phyloP scores from a whole-genome alignment of 1,140 invertebrate genomes.

The Ceratosolen fusciceps region DNA sequence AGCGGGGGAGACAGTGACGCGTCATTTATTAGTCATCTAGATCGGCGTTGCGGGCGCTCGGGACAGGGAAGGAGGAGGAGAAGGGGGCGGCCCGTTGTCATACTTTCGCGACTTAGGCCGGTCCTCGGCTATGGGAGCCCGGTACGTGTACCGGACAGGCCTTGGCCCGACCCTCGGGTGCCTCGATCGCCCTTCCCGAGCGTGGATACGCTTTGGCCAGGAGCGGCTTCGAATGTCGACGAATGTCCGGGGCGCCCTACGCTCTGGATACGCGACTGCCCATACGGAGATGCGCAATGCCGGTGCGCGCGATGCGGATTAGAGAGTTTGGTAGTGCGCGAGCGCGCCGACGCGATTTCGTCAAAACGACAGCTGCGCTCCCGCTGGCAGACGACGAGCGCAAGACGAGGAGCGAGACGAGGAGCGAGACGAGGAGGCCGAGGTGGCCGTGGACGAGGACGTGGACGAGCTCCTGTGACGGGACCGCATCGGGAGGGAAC shows the following conservation, averaged over 20 bases:
- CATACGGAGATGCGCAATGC: conserved; percentile 4
- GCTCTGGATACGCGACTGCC: background rate
- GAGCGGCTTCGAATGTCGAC: too few relatives aligned
- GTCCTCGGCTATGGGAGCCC: too few relatives aligned
- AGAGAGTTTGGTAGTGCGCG: background rate
- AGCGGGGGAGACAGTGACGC: too few relatives aligned
- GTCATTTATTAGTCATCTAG: too few relatives aligned
- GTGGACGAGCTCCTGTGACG: background rate
- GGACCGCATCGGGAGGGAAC: too few relatives aligned
- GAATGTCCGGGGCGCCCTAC: background rate
- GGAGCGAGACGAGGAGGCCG: background rate
- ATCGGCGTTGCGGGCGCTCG: too few relatives aligned
- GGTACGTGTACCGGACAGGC: background rate
- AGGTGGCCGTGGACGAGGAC: background rate
- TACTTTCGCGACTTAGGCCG: too few relatives aligned
- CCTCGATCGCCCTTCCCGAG: too few relatives aligned
- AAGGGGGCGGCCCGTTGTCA: too few relatives aligned
- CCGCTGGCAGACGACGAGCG: background rate
- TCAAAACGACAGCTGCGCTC: background rate
- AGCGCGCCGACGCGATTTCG: background rate
- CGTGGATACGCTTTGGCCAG: too few relatives aligned
- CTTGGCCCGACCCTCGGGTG: too few relatives aligned
- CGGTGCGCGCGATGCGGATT: conserved; percentile 11
- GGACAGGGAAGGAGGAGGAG: too few relatives aligned
- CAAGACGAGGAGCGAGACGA: background rate